phyloP scores from a whole-genome alignment of 2,797 vertebrate genomes.

The Rhinatrema bivittatum region DNA sequence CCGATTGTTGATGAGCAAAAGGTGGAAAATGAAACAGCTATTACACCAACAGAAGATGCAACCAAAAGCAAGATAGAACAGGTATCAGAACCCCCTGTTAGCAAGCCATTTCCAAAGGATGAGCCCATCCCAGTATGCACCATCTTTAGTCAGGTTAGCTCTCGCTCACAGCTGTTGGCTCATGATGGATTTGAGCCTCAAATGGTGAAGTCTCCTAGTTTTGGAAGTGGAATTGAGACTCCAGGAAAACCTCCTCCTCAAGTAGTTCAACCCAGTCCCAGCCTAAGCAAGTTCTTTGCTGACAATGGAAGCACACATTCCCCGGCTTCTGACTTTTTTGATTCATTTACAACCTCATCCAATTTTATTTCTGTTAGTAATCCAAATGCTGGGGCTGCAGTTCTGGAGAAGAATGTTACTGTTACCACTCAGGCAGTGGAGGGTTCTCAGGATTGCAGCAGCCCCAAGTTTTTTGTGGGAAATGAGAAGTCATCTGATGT shows the following conservation, averaged over 20 bases:
- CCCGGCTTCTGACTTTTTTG: slow-evolving; percentile 88
- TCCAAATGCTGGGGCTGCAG: slow-evolving; percentile 69
- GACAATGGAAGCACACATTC: slow-evolving; percentile 68
- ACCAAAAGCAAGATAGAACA: slow-evolving; percentile 21
- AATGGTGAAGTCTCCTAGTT: slow-evolving; percentile 92
- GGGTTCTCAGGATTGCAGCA: slow-evolving; percentile 22
- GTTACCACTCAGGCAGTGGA: slow-evolving; percentile 35
- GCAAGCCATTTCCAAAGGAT: slow-evolving; percentile 33
- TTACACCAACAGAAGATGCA: slow-evolving; percentile 5
- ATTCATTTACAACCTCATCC: slow-evolving; percentile 85
- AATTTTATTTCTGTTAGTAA: slow-evolving; percentile 91
- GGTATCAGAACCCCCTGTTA: not conserved
- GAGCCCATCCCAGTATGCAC: slow-evolving; percentile 83
- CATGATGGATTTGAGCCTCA: slow-evolving; percentile 90
- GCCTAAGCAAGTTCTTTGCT: slow-evolving; percentile 91
- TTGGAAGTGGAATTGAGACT: slow-evolving; percentile 65
- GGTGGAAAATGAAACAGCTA: not conserved
- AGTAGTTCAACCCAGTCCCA: slow-evolving; percentile 90
- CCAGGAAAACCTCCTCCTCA: slow-evolving; percentile 63
- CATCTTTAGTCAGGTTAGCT: slow-evolving; percentile 80
- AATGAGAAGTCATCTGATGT: slow-evolving; percentile 38
- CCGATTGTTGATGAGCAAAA: slow-evolving; percentile 13
- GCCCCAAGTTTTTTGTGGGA: slow-evolving; percentile 38
- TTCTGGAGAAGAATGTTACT: slow-evolving; percentile 59
- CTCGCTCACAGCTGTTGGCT: slow-evolving; percentile 54